A percentile compares a stretch with the other conserved stretches of the same genome.
These are phyloP conservation scores for Lepidostoma basale DNA, from an alignment of 1,140 invertebrate species.

Conservation along the genomic window DNA sequence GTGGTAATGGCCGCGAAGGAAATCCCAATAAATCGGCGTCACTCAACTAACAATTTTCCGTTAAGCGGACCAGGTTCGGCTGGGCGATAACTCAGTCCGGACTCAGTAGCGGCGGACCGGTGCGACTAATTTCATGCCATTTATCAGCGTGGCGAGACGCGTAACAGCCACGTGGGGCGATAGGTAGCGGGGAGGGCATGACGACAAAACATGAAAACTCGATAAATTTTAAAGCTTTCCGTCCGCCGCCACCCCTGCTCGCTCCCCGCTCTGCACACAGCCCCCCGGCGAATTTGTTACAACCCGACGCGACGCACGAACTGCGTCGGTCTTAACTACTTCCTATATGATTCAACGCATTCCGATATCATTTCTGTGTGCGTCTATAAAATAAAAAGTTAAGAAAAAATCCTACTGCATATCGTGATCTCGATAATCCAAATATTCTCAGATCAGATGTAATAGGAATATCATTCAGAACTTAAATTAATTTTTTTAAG, in stretches of 20 bases:
- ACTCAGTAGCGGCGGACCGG: constrained; percentile 31
- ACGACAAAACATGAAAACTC: constrained; percentile 57
- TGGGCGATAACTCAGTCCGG: constrained; percentile 41
- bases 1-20: neutral
- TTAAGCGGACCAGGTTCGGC: constrained; percentile 22
- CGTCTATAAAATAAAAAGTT: too few species aligned
- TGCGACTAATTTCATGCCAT: constrained; percentile 46
- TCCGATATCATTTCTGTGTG: constrained; percentile 3
- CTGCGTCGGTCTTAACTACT: constrained; percentile 18
- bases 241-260: constrained; percentile 13
- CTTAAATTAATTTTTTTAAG: too few species aligned
- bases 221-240: constrained; percentile 60
- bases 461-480: too few species aligned
- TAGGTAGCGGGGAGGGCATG: constrained; percentile 17
- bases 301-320: neutral
- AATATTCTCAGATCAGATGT: too few species aligned
- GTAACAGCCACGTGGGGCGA: constrained; percentile 8
- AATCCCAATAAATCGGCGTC: constrained; percentile 40
- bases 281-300: constrained; percentile 30
- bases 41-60: constrained; percentile 43
- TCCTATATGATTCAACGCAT: neutral
- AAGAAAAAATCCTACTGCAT: neutral
- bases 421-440: too few species aligned
- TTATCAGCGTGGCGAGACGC: constrained; percentile 38
- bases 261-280: constrained; percentile 20